Percentiles rank a stretch among this genome's conserved stretches.
phyloP scores from a whole-genome alignment of 2,888 invertebrate species.

The Lasioglossum morio region DNA sequence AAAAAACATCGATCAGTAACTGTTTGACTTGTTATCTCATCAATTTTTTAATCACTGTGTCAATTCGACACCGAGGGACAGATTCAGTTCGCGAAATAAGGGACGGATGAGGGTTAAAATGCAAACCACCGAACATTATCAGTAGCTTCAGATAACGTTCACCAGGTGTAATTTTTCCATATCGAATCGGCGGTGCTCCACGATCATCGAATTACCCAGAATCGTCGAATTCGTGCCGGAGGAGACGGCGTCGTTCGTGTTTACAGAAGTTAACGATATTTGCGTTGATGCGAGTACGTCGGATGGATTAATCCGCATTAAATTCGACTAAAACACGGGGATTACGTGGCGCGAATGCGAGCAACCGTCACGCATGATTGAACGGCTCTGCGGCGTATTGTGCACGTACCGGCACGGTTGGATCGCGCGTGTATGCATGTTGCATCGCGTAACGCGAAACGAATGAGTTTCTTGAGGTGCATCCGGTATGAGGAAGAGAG shows the following conservation, averaged over 20 bases:
- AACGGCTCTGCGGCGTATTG: conserved; percentile 50
- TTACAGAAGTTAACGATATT: conserved; percentile 20
- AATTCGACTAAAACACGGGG: conserved; percentile 45
- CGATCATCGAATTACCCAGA: neutral
- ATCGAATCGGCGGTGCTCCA: neutral
- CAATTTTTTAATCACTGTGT: too few relatives aligned
- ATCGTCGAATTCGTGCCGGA: neutral
- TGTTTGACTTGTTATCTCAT: too few relatives aligned
- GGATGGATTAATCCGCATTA: conserved; percentile 43
- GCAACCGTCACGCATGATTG: conserved; percentile 58
- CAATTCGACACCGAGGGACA: too few relatives aligned
- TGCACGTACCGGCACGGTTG: conserved; percentile 24
- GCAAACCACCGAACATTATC: neutral
- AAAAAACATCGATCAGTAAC: too few relatives aligned
- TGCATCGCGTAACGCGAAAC: conserved; percentile 59
- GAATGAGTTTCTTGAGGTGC: conserved; percentile 68
- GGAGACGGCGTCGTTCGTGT: conserved; percentile 6
- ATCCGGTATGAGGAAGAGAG: conserved; percentile 65
- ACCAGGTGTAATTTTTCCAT: neutral
- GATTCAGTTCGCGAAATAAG: too few relatives aligned
- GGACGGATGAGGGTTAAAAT: too few relatives aligned
- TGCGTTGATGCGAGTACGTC: conserved; percentile 5
- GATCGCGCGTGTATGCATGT: conserved; percentile 41
- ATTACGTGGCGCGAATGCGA: conserved; percentile 52
- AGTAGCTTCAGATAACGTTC: neutral